phyloP scores from a whole-genome alignment of 2,888 invertebrate genomes.

The Vesta saturnalis region DNA sequence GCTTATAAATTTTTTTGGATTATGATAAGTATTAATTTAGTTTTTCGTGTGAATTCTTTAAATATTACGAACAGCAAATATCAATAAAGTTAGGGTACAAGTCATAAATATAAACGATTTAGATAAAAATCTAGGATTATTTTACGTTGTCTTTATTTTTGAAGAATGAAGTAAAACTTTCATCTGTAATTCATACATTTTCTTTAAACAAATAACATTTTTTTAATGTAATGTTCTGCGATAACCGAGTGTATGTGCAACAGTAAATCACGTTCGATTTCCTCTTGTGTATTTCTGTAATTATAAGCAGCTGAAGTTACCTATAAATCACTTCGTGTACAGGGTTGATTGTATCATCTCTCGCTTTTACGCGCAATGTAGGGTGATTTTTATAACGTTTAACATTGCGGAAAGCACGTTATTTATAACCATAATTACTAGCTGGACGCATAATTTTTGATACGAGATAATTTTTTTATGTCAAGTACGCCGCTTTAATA shows the following conservation, averaged over 20 bases:
- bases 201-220: neutral
- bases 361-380: conserved; percentile 42
- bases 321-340: conserved; percentile 42
- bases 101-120: no score
- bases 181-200: neutral
- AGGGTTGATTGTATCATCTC: conserved; percentile 47
- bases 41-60: no score
- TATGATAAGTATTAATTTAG: no score
- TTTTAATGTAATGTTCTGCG: conserved; percentile 24
- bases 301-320: conserved; percentile 44
- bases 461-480: neutral
- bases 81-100: no score
- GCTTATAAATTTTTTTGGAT: no score
- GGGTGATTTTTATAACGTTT: conserved; percentile 45
- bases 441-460: conserved; percentile 18
- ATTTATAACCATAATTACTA: conserved; percentile 47
- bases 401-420: conserved; percentile 43
- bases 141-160: no score
- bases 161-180: neutral
- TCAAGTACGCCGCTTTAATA: no score
- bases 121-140: no score
- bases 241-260: conserved; percentile 27
- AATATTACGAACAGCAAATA: no score
- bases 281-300: conserved; percentile 43
- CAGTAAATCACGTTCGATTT: conserved; percentile 44